Evolutionary conservation across 2,797 vertebrate genomes (phyloP).

Genomic region (Megaceryle alcyon): DNA sequence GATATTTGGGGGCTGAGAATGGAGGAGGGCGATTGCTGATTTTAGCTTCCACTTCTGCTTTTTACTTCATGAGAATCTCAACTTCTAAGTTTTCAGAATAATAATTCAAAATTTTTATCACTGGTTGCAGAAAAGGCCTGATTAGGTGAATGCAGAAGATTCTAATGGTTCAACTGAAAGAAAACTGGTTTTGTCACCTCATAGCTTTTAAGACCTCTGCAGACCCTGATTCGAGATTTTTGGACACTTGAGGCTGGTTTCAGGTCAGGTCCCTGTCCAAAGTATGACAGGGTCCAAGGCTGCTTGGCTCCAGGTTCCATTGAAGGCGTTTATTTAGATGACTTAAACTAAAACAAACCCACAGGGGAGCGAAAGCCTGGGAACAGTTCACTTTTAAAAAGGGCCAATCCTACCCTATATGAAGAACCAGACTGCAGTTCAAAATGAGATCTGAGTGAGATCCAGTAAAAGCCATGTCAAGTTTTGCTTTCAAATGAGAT

Average conservation of each 20-base stretch:
- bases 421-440: neutral
- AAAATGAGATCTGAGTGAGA: neutral
- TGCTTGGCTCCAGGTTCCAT: neutral
- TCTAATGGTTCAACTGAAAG: neutral
- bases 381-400: neutral
- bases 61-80: neutral
- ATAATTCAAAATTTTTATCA: neutral
- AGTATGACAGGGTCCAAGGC: neutral
- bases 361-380: neutral
- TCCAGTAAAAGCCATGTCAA: constrained; percentile 9
- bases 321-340: neutral
- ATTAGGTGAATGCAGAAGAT: neutral
- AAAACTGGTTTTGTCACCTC: neutral
- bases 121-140: neutral
- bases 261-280: neutral
- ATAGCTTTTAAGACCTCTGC: neutral
- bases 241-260: neutral
- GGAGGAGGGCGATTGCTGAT: neutral
- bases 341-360: neutral
- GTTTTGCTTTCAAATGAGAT: neutral
- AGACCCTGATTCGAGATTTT: neutral
- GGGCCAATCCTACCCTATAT: neutral
- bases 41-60: neutral
- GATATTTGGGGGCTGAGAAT: neutral
- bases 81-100: neutral